Base-by-base conservation (phyloP, 2,888 invertebrate species). In the Machimus atricapillus region DNA sequence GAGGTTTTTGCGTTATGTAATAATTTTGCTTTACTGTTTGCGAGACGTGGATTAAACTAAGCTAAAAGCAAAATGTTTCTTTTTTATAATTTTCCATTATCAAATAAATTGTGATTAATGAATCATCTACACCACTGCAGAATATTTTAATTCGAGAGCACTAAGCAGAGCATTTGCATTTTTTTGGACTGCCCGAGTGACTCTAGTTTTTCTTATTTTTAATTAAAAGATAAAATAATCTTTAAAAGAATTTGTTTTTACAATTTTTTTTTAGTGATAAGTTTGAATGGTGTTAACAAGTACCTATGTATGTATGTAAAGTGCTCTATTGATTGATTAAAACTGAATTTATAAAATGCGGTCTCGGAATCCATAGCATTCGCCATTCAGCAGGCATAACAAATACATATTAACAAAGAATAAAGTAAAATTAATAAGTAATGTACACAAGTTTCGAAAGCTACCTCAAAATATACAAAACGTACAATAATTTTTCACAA, bases 401-500 rank as follows among this genome's bases (percentile, higher is more conserved):
- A 66, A 66, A 66, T 19, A 23, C 19, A 66, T 66, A 66, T 66
- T 27, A 12, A 66, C 27, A 66, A 27, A 27, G 4, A 27, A 66
- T 27, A 8, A 66, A 66, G 12, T 66, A 23, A 66, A 66, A 23
- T 19, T 66, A 34, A 37, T 76, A n/a, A 31, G 37, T 76, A 76
- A 76, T 76, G 31, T 76, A 34, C 76, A 76, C 76, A 76, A 16
- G 9, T 76, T 76, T 76, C 34, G 27, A 78, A 40, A 19, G 43
- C 78, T 78, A 78, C 78, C 78, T 78, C 78, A 78, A 78, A 78
- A 19, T 37, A 76, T 37, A 76, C 76, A 37, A 37, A 37, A 37
- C 37, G 76, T 76, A 37, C 37, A 37, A 34, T 76, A 76, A 76
- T 76, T n/a, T 76, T 37, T 37, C 76, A 76, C 34, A 37, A 37